Evolutionary conservation across 2,113 vertebrate species (phyloP).

Genomic region (Rhea americana): DNA sequence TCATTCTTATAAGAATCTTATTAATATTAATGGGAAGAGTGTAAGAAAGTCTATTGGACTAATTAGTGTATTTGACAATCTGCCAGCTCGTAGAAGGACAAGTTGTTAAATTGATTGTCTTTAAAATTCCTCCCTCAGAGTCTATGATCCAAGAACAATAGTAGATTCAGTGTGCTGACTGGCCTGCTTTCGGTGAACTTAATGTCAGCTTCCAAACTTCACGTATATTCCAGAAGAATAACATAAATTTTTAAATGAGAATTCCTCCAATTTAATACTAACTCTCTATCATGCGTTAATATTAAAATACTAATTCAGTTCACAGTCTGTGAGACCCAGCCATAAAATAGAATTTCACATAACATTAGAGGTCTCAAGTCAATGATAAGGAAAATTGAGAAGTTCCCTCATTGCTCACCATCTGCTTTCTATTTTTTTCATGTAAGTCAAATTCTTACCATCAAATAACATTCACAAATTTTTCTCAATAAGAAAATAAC

Average conservation of each 20-base stretch:
- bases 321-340: neutral
- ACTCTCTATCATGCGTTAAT: neutral
- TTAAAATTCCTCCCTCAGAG: neutral
- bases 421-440: neutral
- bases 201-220: neutral
- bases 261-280: neutral
- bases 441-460: neutral
- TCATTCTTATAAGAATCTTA: neutral
- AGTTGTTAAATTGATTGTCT: neutral
- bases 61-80: neutral
- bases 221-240: neutral
- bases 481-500: neutral
- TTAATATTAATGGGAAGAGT: neutral
- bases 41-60: neutral
- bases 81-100: neutral
- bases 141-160: neutral
- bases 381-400: neutral
- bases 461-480: neutral
- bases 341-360: neutral
- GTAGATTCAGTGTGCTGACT: neutral
- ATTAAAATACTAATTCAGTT: neutral
- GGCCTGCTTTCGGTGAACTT: neutral
- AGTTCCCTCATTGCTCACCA: neutral
- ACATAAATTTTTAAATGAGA: neutral
- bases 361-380: neutral